Evolutionary conservation across 1,140 invertebrate genomes (phyloP).

Genomic region (Zaprionus davidi): DNA sequence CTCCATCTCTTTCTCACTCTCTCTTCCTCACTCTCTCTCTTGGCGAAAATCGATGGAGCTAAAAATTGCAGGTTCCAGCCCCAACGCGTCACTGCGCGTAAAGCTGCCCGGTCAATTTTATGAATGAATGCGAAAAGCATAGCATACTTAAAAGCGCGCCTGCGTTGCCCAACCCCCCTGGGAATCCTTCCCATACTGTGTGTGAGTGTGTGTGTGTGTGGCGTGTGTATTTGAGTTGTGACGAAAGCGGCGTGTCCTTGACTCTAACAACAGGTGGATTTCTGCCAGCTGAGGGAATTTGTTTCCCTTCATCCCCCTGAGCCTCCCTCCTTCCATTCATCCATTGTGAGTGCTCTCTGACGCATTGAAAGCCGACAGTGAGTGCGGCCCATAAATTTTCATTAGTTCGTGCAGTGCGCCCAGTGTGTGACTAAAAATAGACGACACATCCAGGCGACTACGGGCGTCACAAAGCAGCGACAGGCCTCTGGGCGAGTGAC

Average conservation of each 20-base stretch:
- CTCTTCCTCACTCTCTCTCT: conserved; percentile 14
- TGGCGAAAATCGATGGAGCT: conserved; percentile 80
- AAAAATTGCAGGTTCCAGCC: conserved; percentile 61
- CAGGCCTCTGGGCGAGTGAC: conserved; percentile 8
- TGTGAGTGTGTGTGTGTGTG: conserved; percentile 10
- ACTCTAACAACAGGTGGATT: conserved; percentile 74
- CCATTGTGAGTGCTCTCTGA: conserved; percentile 48
- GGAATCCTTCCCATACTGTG: background rate
- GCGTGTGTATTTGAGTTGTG: conserved; percentile 52
- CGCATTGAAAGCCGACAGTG: conserved; percentile 49
- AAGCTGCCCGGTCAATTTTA: conserved; percentile 63
- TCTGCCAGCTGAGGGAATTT: conserved; percentile 28
- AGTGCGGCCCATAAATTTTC: conserved; percentile 60
- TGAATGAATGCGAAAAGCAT: conserved; percentile 70
- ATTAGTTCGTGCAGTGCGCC: conserved; percentile 45
- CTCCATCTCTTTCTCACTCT: background rate
- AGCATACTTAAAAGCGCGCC: conserved; percentile 75
- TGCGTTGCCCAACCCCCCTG: conserved; percentile 47
- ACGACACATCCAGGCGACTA: background rate
- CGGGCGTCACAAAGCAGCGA: conserved; percentile 4
- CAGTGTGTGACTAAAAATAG: conserved; percentile 31
- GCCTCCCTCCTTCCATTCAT: background rate
- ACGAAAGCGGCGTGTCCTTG: conserved; percentile 78
- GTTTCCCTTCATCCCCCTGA: background rate
- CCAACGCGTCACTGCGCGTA: conserved; percentile 53